Base-by-base conservation (phyloP, 2,888 invertebrate species). In the Empis stercorea region DNA sequence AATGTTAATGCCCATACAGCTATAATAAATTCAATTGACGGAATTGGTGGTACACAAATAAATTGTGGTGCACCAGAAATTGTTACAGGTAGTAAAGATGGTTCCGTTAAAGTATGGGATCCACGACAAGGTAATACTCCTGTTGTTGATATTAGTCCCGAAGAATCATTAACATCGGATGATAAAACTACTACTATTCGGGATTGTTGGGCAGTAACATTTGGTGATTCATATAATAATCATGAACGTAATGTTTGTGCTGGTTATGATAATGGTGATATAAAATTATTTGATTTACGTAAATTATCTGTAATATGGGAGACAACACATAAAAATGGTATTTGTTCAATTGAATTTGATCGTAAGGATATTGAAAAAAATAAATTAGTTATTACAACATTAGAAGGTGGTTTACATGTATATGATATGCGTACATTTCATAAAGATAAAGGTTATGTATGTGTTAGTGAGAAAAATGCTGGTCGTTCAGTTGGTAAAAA, bases 71-170 rank as follows among this genome's bases (percentile, higher is more conserved):
- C 95, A 3, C 94, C 95, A 9, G 96, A 96, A 76, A 81, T 96
- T 57, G 92, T 85, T 0, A 95, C 95, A 6, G 95, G 93, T 6
- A 87, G 93, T 55, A 76, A 88, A 67, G 95, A 96, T 76, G 95
- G 95, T 75, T 76, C 81, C 41, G 93, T 95, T 0, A 94, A 92
- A 73, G 82, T 96, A 1, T 96, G 96, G 96, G 96, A 96, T 65
- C 84, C 87, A 0, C 76, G 96, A 2, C 94, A 95, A 65, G 87
- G 86, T 61, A 81, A 82, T 43, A 77, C 77, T 34, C 93, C 96
- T 0, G 95, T 96, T 0, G 91, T 91, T 0, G 80, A 84, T 55
- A 94, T 96, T 49, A 61, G 61, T 16, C 61, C 68, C 0, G 64
- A 66, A 4, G 6, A 56, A 0, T n/a, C 20, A 3, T 50, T 54